Evolutionary conservation across 2,888 invertebrate genomes (phyloP).

Genomic region (Dione juno): DNA sequence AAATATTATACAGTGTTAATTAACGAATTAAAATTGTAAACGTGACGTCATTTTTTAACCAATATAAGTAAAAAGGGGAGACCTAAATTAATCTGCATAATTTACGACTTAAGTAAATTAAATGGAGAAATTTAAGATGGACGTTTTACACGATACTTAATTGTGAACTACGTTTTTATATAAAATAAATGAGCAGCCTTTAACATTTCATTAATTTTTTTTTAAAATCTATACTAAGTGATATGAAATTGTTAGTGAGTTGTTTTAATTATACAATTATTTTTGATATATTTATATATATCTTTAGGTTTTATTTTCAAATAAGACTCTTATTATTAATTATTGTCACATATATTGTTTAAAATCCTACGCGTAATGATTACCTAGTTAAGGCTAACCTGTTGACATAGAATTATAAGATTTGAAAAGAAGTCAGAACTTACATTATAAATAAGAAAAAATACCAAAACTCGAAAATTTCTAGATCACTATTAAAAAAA

Average conservation of each 20-base stretch:
- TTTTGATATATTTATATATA: too few relatives aligned
- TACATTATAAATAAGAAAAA: too few relatives aligned
- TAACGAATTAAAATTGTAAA: slow-evolving; percentile 30
- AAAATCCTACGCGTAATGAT: too few relatives aligned
- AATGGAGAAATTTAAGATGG: slow-evolving; percentile 15
- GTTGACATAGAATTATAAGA: too few relatives aligned
- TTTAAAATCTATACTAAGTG: not conserved
- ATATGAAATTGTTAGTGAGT: not conserved
- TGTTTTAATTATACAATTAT: not conserved
- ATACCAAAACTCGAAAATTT: too few relatives aligned
- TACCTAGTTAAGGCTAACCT: too few relatives aligned
- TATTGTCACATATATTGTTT: too few relatives aligned
- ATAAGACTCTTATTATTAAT: too few relatives aligned
- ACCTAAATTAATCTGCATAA: slow-evolving; percentile 17
- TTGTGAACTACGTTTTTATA: not conserved
- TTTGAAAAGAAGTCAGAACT: too few relatives aligned
- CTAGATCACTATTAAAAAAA: too few relatives aligned
- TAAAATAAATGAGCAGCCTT: not conserved
- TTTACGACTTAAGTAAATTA: slow-evolving; percentile 21
- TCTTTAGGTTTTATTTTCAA: too few relatives aligned
- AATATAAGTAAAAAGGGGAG: slow-evolving; percentile 26
- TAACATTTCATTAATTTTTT: not conserved
- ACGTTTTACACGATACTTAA: not conserved
- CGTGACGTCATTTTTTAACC: slow-evolving; percentile 23
- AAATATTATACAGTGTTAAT: not conserved